These are phyloP conservation scores for Tragopan temminckii DNA, from an alignment of 2,797 vertebrate genomes.

Conservation along the genomic window DNA sequence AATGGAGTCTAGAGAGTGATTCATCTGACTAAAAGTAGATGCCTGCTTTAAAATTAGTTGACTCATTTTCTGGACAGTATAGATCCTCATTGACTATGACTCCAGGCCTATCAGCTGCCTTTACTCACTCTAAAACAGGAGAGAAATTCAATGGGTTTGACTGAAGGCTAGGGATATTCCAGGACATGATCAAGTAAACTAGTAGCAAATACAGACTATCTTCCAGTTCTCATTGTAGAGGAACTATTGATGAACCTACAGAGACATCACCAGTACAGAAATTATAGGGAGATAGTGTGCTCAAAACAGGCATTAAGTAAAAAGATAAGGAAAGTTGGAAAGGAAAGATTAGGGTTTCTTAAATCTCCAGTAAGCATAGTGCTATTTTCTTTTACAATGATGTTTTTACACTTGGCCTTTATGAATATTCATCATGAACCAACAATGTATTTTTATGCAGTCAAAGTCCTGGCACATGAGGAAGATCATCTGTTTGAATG, in stretches of 20 bases:
- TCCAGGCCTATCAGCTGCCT: conserved; percentile 48
- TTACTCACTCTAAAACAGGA: not conserved
- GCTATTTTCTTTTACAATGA: not conserved
- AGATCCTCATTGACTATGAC: conserved; percentile 36
- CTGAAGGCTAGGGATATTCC: conserved; percentile 43
- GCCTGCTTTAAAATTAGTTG: conserved; percentile 40
- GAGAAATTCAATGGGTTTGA: conserved; percentile 52
- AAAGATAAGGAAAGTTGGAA: not conserved
- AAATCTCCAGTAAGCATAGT: not conserved
- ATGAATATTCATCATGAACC: conserved; percentile 28
- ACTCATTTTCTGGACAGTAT: conserved; percentile 55
- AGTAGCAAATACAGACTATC: conserved; percentile 24
- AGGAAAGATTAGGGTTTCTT: not conserved
- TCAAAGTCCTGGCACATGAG: conserved; percentile 7
- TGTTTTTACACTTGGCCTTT: not conserved
- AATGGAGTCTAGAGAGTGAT: conserved; percentile 14
- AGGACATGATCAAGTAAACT: conserved; percentile 57
- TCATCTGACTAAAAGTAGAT: conserved; percentile 50
- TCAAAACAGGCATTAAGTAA: conserved; percentile 1
- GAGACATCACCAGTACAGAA: not conserved
- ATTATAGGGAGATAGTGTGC: not conserved
- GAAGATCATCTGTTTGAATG: not conserved
- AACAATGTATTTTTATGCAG: conserved; percentile 31
- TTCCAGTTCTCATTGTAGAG: conserved; percentile 15
- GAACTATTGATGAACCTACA: conserved; percentile 32